Conservation (phyloP, 1,140 invertebrate species). For the Pantala flavescens region DNA sequence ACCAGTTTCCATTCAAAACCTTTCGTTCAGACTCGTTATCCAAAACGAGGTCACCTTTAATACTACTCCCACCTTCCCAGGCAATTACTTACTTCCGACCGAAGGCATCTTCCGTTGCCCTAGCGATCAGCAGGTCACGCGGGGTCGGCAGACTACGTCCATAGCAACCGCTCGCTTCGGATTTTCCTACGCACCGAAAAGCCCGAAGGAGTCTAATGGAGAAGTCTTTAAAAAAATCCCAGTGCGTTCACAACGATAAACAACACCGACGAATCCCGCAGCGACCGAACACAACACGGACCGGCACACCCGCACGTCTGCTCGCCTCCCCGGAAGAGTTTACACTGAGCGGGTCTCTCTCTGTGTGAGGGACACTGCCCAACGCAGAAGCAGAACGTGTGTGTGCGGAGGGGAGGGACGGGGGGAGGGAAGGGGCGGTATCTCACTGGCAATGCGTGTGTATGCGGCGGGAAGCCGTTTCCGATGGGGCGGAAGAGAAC, state of each 20-base stretch:
- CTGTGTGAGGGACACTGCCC: neutral
- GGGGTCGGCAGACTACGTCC: too few relatives aligned
- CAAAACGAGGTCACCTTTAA: too few relatives aligned
- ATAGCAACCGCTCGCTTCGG: too few relatives aligned
- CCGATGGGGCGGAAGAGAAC: constrained; percentile 1
- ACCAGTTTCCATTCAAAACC: too few relatives aligned
- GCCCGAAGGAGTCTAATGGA: too few relatives aligned
- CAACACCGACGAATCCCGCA: too few relatives aligned
- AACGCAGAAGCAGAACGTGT: neutral
- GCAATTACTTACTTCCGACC: neutral
- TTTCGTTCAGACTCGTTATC: too few relatives aligned
- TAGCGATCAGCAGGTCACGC: too few relatives aligned
- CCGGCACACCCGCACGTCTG: neutral
- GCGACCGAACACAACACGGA: too few relatives aligned
- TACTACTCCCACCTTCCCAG: neutral
- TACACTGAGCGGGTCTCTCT: neutral
- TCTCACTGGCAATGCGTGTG: neutral
- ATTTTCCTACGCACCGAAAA: too few relatives aligned
- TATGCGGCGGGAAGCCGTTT: neutral
- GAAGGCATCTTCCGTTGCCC: neutral
- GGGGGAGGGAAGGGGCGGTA: neutral
- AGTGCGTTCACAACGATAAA: too few relatives aligned
- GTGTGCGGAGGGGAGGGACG: neutral
- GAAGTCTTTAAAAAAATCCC: too few relatives aligned
- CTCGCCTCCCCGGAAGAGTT: neutral